Percentiles rank a stretch among this genome's conserved stretches.
Conservation (phyloP, 2,888 invertebrate species). For the Zaprionus obscuricornis region DNA sequence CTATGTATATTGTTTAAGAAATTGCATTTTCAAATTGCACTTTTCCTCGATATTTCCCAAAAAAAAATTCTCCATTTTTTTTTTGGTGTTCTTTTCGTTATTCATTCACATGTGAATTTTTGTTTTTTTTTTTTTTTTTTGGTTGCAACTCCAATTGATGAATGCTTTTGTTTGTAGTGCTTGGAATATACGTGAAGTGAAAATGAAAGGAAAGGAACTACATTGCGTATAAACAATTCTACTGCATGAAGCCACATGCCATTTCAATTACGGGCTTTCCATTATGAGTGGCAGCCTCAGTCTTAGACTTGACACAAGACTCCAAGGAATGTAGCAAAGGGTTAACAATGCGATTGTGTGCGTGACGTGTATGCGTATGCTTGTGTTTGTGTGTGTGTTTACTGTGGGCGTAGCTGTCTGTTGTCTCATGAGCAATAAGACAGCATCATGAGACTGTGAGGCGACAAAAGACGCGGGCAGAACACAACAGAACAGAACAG, state of each 20-base stretch:
- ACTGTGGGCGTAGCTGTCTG: slow-evolving; percentile 6
- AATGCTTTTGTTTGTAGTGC: slow-evolving; percentile 1
- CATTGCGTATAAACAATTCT: slow-evolving; percentile 50
- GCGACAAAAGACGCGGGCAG: neutral
- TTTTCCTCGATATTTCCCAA: slow-evolving; percentile 15
- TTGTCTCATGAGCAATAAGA: slow-evolving; percentile 36
- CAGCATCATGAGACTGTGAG: slow-evolving; percentile 7
- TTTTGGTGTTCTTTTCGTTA: too few species aligned
- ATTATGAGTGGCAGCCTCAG: slow-evolving; percentile 32
- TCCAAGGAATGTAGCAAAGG: slow-evolving; percentile 12
- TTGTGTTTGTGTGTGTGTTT: neutral
- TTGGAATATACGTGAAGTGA: slow-evolving; percentile 11
- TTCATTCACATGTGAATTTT: slow-evolving; percentile 9
- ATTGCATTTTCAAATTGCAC: too few species aligned
- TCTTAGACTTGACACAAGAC: slow-evolving; percentile 1
- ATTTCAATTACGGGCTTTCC: slow-evolving; percentile 25
- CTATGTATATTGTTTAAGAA: too few species aligned
- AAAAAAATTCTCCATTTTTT: neutral
- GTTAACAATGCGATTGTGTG: slow-evolving; percentile 2
- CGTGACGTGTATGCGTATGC: neutral
- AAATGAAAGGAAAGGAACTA: slow-evolving; percentile 8
- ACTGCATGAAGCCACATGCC: slow-evolving; percentile 16
- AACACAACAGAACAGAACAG: neutral
- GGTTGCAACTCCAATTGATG: slow-evolving; percentile 11
- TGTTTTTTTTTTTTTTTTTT: slow-evolving; percentile 7